A percentile compares a stretch with the other conserved stretches of the same genome.
Conservation (phyloP, 2,888 invertebrate genomes). For the Ophonus ardosiacus region DNA sequence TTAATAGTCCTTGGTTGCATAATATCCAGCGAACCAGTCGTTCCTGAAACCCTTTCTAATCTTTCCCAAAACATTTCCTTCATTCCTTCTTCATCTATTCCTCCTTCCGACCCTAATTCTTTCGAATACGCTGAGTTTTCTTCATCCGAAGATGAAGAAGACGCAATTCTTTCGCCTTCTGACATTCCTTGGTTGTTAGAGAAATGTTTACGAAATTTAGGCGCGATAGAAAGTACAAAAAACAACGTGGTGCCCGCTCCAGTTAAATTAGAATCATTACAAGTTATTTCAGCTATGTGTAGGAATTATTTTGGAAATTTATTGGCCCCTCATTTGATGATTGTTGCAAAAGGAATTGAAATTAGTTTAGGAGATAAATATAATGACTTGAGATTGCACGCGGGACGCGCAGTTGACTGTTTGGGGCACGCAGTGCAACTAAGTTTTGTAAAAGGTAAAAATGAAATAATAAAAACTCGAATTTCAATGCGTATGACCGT, state of each 20-base stretch:
- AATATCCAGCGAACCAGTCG: constrained; percentile 81
- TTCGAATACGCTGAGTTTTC: constrained; percentile 74
- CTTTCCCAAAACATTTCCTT: constrained; percentile 6
- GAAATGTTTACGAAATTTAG: constrained; percentile 80
- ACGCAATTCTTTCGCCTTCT: constrained; percentile 11
- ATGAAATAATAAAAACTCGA: constrained; percentile 37
- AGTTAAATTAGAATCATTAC: constrained; percentile 87
- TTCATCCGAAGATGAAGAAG: constrained; percentile 70
- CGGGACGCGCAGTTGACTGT: constrained; percentile 83
- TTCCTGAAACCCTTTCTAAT: constrained; percentile 78
- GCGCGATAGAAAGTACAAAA: constrained; percentile 66
- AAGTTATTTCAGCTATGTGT: constrained; percentile 82
- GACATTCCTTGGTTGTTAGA: constrained; percentile 80
- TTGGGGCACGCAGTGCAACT: constrained; percentile 82
- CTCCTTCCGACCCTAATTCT: constrained; percentile 49
- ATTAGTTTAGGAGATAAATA: constrained; percentile 80
- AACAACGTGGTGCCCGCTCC: constrained; percentile 77
- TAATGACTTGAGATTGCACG: constrained; percentile 84
- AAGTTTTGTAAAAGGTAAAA: constrained; percentile 73
- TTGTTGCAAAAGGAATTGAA: constrained; percentile 81
- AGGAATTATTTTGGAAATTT: constrained; percentile 80
- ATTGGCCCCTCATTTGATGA: constrained; percentile 78
- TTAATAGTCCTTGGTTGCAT: constrained; percentile 86
- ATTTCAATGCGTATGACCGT: too few species aligned
- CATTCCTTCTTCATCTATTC: neutral